These are phyloP conservation scores for Margaritifera margaritifera DNA, from an alignment of 2,888 invertebrate genomes.

Conservation along the genomic window DNA sequence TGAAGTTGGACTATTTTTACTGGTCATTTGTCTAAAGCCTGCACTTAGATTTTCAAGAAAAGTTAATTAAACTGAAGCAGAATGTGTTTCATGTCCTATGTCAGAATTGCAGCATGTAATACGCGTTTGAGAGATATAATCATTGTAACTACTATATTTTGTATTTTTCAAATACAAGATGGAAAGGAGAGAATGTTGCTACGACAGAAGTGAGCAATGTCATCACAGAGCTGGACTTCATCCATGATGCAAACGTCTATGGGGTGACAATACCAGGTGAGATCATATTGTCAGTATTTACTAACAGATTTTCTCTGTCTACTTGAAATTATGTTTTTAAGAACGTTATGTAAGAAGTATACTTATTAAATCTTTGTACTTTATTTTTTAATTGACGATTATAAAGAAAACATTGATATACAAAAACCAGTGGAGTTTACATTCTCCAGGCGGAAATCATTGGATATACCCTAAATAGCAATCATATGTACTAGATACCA, in stretches of 20 bases:
- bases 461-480: no score
- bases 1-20: no score
- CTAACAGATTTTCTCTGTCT: not conserved
- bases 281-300: not conserved
- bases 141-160: not conserved
- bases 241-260: slow-evolving; percentile 59
- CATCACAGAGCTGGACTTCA: slow-evolving; percentile 38
- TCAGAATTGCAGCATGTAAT: not conserved
- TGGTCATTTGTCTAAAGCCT: no score
- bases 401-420: no score
- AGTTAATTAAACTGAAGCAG: not conserved
- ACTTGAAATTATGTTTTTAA: not conserved
- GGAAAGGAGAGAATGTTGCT: slow-evolving; percentile 67
- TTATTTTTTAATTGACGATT: no score
- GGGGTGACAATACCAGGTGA: slow-evolving; percentile 57
- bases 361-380: no score
- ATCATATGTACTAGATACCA: no score
- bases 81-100: not conserved
- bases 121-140: not conserved
- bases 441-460: no score
- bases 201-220: slow-evolving; percentile 60
- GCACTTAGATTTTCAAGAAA: no score
- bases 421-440: no score
- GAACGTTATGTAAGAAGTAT: not conserved
- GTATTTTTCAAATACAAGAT: slow-evolving; percentile 31